phyloP scores from a whole-genome alignment of 2,797 vertebrate species.

The Hapalemur alaotrensis region DNA sequence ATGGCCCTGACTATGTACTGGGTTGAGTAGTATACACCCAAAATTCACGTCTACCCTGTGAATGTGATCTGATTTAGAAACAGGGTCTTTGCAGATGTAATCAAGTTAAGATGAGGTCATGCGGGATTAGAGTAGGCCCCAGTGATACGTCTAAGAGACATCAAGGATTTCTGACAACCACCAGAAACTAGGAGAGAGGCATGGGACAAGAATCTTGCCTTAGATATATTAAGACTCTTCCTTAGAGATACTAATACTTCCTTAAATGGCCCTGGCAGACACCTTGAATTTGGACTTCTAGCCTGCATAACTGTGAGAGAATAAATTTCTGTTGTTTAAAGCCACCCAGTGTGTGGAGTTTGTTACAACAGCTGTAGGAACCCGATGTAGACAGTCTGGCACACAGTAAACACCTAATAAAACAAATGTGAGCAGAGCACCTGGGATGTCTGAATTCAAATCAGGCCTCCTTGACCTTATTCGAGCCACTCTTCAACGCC shows the following conservation, averaged over 20 bases:
- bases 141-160: neutral
- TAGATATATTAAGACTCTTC: neutral
- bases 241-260: neutral
- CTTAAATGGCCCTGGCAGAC: neutral
- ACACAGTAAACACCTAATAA: neutral
- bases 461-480: neutral
- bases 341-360: neutral
- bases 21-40: neutral
- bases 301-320: neutral
- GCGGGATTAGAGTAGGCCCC: too few relatives aligned
- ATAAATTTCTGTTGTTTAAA: neutral
- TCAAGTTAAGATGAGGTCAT: neutral
- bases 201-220: too few relatives aligned
- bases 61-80: neutral
- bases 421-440: fast-evolving
- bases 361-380: neutral
- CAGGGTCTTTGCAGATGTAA: neutral
- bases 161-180: fast-evolving
- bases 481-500: neutral
- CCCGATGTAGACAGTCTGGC: too few relatives aligned
- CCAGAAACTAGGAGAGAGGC: neutral
- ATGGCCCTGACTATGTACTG: neutral
- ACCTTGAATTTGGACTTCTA: neutral
- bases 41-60: neutral
- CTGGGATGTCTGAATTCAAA: neutral